Conservation (phyloP, 2,888 invertebrate species). For the Microchrysa polita region DNA sequence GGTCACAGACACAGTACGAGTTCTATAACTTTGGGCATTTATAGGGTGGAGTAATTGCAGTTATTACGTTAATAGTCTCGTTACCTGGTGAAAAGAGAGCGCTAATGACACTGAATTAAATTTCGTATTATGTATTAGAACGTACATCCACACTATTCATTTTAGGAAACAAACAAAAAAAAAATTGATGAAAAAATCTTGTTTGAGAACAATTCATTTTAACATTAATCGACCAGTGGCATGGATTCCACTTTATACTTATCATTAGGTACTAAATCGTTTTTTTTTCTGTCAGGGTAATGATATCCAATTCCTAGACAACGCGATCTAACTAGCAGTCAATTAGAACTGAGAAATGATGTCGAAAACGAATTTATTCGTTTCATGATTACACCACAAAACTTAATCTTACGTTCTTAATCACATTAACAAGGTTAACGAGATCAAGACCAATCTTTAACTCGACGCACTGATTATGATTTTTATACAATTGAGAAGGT, state of each 20-base stretch:
- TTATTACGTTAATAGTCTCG: constrained; percentile 45
- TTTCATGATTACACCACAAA: constrained; percentile 30
- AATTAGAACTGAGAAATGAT: constrained; percentile 40
- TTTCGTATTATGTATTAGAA: constrained; percentile 37
- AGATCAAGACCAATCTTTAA: constrained; percentile 35
- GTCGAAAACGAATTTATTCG: not conserved
- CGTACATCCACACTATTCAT: not conserved
- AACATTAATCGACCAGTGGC: constrained; percentile 14
- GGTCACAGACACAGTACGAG: constrained; percentile 22
- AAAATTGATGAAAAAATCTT: not conserved
- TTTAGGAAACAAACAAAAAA: no score
- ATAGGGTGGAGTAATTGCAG: constrained; percentile 43
- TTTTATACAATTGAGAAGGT: constrained; percentile 34
- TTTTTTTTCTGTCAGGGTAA: constrained; percentile 22
- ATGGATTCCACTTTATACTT: not conserved
- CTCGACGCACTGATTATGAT: constrained; percentile 15
- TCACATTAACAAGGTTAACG: constrained; percentile 43
- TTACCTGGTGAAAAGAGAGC: constrained; percentile 43
- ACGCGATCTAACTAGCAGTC: constrained; percentile 26
- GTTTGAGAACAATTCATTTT: constrained; percentile 1
- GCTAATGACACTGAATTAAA: constrained; percentile 36
- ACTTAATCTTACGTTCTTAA: constrained; percentile 38
- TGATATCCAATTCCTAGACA: constrained; percentile 19
- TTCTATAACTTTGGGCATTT: constrained; percentile 41
- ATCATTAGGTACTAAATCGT: constrained; percentile 1